A percentile compares a stretch with the other conserved stretches of the same genome.
Evolutionary conservation across 2,888 invertebrate genomes (phyloP).

Genomic region (Trimorus sp.): DNA sequence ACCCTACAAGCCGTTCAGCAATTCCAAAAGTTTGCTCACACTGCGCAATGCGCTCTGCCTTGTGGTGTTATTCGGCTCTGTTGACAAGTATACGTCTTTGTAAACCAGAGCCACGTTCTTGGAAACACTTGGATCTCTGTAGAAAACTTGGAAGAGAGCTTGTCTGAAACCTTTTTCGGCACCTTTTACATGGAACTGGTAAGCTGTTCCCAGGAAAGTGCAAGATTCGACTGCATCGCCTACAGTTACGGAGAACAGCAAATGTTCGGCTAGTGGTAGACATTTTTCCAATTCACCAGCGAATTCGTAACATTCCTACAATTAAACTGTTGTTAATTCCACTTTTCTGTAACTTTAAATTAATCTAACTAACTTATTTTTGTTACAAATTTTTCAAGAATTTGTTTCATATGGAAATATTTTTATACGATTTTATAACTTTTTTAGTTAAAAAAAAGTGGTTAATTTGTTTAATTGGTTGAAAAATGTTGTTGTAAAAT

Average conservation of each 20-base stretch:
- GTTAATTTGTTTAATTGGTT: neutral
- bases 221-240: too few species aligned
- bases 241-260: too few species aligned
- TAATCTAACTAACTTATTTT: neutral
- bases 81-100: conserved; percentile 74
- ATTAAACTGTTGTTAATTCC: neutral
- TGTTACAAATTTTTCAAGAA: neutral
- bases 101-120: conserved; percentile 77
- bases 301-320: conserved; percentile 83
- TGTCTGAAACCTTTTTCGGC: too few species aligned
- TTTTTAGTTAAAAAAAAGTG: too few species aligned
- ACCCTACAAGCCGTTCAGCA: conserved; percentile 74
- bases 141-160: conserved; percentile 74
- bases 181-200: too few species aligned
- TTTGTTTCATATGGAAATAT: too few species aligned
- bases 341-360: neutral
- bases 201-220: too few species aligned
- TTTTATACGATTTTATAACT: too few species aligned
- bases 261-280: conserved; percentile 79
- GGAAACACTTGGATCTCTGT: conserved; percentile 77
- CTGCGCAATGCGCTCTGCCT: conserved; percentile 73
- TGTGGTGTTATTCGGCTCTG: conserved; percentile 67
- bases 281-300: conserved; percentile 82
- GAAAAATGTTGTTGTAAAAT: neutral
- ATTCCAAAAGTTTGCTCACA: conserved; percentile 73